Base-by-base conservation (phyloP, 2,797 vertebrate genomes). In the Peromyscus nudipes region DNA sequence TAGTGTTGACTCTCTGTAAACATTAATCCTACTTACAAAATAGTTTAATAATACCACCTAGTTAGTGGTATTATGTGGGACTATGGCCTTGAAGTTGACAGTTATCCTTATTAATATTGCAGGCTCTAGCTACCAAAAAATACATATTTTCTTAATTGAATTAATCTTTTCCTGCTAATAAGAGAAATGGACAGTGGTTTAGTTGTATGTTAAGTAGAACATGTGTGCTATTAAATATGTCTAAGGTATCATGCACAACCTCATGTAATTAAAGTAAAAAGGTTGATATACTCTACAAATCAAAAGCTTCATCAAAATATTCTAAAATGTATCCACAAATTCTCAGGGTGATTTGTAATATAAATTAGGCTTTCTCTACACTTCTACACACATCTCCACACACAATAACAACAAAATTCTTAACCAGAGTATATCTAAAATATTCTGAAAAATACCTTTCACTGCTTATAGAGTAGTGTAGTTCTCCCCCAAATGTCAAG, bases 391-490 rank as follows among this genome's bases (percentile, higher is more conserved):
- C 10, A 84, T 81, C 6, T 40, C 62, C 34, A 65, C 11, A 89
- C 34, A 13, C 12, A 79, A 46, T 8, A 13, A 79, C 2, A 46
- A n/a, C 37, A 9, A 80, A 81, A 40, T 21, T 92, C 88, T 95
- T 87, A 90, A 90, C 3, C 0, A 65, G 55, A 40, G 2, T 10
- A 64, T 65, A 67, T 67, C 60, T n/a, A 10, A 92, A 25, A 40
- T 93, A 69, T 46, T 8, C 23, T 71, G 62, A 60, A 84, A 94
- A 88, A 86, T 49, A 83, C 17, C 55, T 87, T 29, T 93, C 31
- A 73, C 4, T 95, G 13, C 4, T 94, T 64, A 69, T 40, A 31
- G 4, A 75, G 0, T 40, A 31, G 4, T 91, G 0, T 62, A 57
- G 64, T 85, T 55, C 91, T 95, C 46, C 10, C 69, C 7, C 1